Percentiles rank a stretch among this genome's conserved stretches.
phyloP scores from a whole-genome alignment of 2,888 invertebrate genomes.

The Drosophila eohydei region DNA sequence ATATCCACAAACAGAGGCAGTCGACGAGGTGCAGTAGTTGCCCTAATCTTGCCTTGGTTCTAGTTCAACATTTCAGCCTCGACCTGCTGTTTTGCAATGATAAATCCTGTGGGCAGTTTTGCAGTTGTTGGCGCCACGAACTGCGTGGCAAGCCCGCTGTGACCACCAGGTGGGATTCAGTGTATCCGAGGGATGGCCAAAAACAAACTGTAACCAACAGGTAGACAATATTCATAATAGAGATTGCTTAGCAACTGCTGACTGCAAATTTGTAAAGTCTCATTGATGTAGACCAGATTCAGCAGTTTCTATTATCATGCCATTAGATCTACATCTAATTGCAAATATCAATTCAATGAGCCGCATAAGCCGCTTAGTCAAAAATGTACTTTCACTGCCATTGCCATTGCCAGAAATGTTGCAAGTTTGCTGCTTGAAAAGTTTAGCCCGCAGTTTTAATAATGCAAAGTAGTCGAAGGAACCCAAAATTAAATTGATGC shows the following conservation, averaged over 20 bases:
- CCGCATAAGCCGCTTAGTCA: constrained; percentile 52
- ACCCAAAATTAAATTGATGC: constrained; percentile 66
- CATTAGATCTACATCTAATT: constrained; percentile 53
- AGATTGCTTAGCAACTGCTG: constrained; percentile 2
- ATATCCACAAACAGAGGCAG: neutral
- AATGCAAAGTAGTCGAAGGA: constrained; percentile 64
- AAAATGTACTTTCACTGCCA: constrained; percentile 45
- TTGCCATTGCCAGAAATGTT: constrained; percentile 34
- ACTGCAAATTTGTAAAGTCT: neutral
- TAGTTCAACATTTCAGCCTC: neutral
- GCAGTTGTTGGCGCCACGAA: constrained; percentile 62
- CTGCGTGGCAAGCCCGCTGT: constrained; percentile 42
- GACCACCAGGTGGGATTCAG: constrained; percentile 49
- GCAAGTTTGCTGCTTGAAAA: constrained; percentile 56
- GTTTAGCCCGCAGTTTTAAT: constrained; percentile 69
- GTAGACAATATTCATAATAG: neutral
- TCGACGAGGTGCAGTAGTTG: constrained; percentile 5
- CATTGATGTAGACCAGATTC: constrained; percentile 18
- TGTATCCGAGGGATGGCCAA: constrained; percentile 43
- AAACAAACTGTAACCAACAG: neutral
- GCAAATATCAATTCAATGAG: constrained; percentile 70
- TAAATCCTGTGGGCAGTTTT: constrained; percentile 67
- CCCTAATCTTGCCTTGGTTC: constrained; percentile 10
- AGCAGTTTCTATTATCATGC: constrained; percentile 30
- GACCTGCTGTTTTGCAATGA: constrained; percentile 42